Evolutionary conservation across 2,113 vertebrate genomes (phyloP).

Genomic region (Zosterops hypoxanthus): DNA sequence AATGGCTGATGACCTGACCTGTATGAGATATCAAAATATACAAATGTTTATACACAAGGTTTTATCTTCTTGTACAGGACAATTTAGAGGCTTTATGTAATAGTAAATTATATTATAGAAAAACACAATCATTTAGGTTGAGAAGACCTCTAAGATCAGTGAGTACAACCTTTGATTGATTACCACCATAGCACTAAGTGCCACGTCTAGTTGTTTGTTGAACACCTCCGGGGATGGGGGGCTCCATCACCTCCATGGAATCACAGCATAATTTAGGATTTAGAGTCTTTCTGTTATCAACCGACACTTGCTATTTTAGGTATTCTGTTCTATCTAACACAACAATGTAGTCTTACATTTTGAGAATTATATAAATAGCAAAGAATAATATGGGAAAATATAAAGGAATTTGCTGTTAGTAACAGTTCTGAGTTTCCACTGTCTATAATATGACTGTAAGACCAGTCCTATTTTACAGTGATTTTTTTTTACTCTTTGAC

Average conservation of each 20-base stretch:
- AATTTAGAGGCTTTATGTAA: background rate
- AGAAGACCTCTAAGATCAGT: background rate
- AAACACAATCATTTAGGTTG: background rate
- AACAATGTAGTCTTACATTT: background rate
- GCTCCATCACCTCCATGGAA: background rate
- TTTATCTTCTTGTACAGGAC: background rate
- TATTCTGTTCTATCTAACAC: fast-evolving
- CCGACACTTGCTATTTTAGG: background rate
- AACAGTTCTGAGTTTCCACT: background rate
- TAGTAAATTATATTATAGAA: background rate
- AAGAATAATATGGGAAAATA: background rate
- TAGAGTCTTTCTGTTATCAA: background rate
- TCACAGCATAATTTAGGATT: background rate
- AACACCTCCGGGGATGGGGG: background rate
- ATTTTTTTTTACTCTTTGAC: background rate
- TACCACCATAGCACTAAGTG: no score
- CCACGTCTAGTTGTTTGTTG: fast-evolving
- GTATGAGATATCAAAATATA: background rate
- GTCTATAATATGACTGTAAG: background rate
- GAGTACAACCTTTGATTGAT: fast-evolving
- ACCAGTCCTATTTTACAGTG: background rate
- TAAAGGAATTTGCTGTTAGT: background rate
- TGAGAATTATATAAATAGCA: background rate
- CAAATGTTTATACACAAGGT: background rate
- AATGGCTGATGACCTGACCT: background rate